Conservation (phyloP, 1,140 invertebrate genomes). For the Drosophila mojavensis region DNA sequence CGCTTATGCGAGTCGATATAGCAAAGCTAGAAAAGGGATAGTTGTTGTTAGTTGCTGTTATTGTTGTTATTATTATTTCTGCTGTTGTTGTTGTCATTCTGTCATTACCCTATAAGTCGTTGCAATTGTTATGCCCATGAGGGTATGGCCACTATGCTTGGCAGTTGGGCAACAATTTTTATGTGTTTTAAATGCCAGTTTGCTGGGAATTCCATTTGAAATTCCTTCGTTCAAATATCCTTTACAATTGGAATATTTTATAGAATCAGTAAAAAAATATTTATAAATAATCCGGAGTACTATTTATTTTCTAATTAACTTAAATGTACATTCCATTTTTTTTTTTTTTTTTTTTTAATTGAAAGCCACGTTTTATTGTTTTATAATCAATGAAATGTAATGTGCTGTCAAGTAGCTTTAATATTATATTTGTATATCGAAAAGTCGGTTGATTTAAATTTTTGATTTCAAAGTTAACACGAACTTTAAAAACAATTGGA, state of each 20-base stretch:
- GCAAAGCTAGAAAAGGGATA: constrained; percentile 37
- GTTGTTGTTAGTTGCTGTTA: constrained; percentile 37
- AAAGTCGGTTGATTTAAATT: too few relatives aligned
- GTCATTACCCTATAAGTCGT: constrained; percentile 33
- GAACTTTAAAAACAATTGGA: not conserved
- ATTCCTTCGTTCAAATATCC: too few relatives aligned
- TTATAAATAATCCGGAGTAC: too few relatives aligned
- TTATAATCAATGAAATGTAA: too few relatives aligned
- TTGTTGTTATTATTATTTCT: constrained; percentile 27
- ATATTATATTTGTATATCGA: too few relatives aligned
- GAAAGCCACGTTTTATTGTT: too few relatives aligned
- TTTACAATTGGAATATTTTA: too few relatives aligned
- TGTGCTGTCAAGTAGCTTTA: too few relatives aligned
- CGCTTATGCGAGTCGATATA: constrained; percentile 22
- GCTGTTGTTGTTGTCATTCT: constrained; percentile 26
- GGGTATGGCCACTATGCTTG: not conserved
- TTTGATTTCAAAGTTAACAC: not conserved
- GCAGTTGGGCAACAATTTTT: not conserved
- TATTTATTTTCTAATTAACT: too few relatives aligned
- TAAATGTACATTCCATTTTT: too few relatives aligned
- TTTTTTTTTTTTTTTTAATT: too few relatives aligned
- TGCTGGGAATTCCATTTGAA: not conserved
- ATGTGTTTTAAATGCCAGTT: not conserved
- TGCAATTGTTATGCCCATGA: not conserved
- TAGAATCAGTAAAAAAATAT: too few relatives aligned